These are phyloP conservation scores for Spea bombifrons DNA, from an alignment of 2,113 vertebrate genomes.

Conservation along the genomic window DNA sequence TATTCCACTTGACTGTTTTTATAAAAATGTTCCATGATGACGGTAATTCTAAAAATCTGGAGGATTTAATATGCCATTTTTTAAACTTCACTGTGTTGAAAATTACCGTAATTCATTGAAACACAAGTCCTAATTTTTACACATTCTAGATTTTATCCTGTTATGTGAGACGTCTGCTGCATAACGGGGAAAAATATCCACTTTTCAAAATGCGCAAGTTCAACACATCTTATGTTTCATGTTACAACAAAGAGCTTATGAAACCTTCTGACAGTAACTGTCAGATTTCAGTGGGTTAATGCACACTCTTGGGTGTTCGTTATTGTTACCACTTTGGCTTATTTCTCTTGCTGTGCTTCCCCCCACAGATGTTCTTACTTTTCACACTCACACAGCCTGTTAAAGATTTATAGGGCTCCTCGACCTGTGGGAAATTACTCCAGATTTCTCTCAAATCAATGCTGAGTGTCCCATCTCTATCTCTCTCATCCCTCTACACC, in stretches of 20 bases:
- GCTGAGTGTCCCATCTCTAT: constrained; percentile 47
- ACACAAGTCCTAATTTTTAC: no score
- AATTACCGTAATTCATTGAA: no score
- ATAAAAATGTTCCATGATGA: no score
- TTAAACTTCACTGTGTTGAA: no score
- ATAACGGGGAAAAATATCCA: neutral
- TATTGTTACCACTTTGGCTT: constrained; percentile 41
- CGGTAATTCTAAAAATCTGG: no score
- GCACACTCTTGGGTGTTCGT: constrained; percentile 41
- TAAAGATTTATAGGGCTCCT: constrained; percentile 48
- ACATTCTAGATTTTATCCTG: no score
- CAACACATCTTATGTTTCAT: constrained; percentile 15
- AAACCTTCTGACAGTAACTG: constrained; percentile 41
- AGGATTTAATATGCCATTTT: no score
- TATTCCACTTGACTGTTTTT: no score
- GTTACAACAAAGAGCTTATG: constrained; percentile 28
- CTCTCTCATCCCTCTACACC: constrained; percentile 39
- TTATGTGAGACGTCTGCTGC: no score
- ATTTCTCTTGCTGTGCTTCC: constrained; percentile 45
- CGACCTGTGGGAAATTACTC: constrained; percentile 48
- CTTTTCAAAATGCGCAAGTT: constrained; percentile 28
- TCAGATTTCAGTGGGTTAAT: constrained; percentile 47
- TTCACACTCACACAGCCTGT: constrained; percentile 41
- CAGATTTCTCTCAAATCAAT: constrained; percentile 49
- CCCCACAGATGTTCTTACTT: constrained; percentile 43